phyloP scores from a whole-genome alignment of 2,113 vertebrate genomes.

The Hippocampus zosterae region DNA sequence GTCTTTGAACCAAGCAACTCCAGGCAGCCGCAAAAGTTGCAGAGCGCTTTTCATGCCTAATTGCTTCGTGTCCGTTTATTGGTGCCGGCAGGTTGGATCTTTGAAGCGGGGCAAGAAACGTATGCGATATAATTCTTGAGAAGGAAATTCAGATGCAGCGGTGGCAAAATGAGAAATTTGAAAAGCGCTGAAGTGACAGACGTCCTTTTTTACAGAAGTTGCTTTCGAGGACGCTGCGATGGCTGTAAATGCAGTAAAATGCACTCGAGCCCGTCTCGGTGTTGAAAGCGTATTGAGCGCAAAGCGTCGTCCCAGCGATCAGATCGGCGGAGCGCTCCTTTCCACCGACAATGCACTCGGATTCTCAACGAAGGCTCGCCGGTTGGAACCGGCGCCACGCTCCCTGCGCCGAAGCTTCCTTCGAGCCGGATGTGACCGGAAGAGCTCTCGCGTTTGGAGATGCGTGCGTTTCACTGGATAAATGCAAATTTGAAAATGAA shows the following conservation, averaged over 20 bases:
- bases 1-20: constrained; percentile 16
- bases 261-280: too few relatives aligned
- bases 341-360: not conserved
- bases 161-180: constrained; percentile 3
- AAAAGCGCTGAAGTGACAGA: constrained; percentile 11
- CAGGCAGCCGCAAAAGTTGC: constrained; percentile 8
- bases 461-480: constrained; percentile 14
- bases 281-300: not conserved
- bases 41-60: constrained; percentile 5
- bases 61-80: constrained; percentile 22
- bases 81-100: constrained; percentile 24
- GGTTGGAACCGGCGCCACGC: not conserved
- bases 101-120: constrained; percentile 32
- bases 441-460: constrained; percentile 2
- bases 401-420: not conserved
- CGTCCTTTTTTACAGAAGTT: constrained; percentile 4
- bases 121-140: constrained; percentile 14
- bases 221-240: not conserved
- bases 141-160: constrained; percentile 13
- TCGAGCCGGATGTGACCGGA: not conserved
- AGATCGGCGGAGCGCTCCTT: not conserved
- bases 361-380: not conserved
- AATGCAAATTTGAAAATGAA: constrained; percentile 21
- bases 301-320: not conserved
- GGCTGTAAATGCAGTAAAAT: not conserved